Evolutionary conservation across 2,797 vertebrate species (phyloP).

Genomic region (Coregonus sp.): DNA sequence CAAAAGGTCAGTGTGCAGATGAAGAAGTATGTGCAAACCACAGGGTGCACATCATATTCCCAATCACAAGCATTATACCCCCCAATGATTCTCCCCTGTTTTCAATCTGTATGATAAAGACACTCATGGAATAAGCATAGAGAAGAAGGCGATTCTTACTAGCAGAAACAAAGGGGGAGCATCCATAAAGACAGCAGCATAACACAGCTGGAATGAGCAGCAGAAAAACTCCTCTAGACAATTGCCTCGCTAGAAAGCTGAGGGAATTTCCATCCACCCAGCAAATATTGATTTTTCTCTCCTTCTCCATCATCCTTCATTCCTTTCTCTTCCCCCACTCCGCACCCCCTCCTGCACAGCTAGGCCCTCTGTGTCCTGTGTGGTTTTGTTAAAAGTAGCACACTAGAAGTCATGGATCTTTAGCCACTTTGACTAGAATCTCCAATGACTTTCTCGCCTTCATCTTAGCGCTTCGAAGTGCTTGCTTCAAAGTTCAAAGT

Average conservation of each 20-base stretch:
- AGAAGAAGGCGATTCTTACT: conserved; percentile 51
- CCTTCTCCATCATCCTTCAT: conserved; percentile 20
- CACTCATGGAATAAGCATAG: conserved; percentile 47
- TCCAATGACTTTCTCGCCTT: conserved; percentile 37
- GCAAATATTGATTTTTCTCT: conserved; percentile 73
- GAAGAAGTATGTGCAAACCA: conserved; percentile 33
- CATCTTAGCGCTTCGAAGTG: conserved; percentile 26
- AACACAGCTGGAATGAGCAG: conserved; percentile 37
- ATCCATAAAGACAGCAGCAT: conserved; percentile 29
- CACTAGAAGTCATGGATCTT: conserved; percentile 58
- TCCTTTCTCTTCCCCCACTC: conserved; percentile 25
- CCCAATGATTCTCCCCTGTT: conserved; percentile 44
- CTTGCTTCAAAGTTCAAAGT: conserved; percentile 52
- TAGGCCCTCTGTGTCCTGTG: conserved; percentile 39
- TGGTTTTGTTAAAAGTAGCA: conserved; percentile 52
- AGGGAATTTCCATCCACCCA: conserved; percentile 63
- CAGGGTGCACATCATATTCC: conserved; percentile 32
- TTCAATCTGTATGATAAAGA: conserved; percentile 66
- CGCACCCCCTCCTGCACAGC: conserved; percentile 29
- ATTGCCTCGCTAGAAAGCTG: conserved; percentile 42
- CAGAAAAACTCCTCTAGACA: conserved; percentile 61
- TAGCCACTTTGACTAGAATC: conserved; percentile 52
- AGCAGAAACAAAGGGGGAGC: conserved; percentile 52
- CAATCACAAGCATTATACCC: conserved; percentile 36
- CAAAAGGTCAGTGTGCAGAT: conserved; percentile 59